A percentile compares a stretch with the other conserved stretches of the same genome.
Evolutionary conservation across 2,888 invertebrate species (phyloP).

Genomic region (Agriopis marginaria): DNA sequence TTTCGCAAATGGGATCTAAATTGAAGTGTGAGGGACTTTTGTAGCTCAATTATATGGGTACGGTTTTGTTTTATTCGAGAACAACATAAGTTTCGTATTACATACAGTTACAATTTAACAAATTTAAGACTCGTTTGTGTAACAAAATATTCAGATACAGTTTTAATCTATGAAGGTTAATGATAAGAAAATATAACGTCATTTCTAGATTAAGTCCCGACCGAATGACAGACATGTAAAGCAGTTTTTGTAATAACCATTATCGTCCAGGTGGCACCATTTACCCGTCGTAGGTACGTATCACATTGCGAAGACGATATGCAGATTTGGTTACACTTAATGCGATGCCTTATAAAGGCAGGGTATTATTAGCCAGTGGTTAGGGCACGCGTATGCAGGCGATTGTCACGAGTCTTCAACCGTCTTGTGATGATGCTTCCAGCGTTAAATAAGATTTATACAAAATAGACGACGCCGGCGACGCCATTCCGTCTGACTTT

Average conservation of each 20-base stretch:
- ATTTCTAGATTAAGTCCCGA: constrained; percentile 20
- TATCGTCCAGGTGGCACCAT: constrained; percentile 45
- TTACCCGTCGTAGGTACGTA: constrained; percentile 31
- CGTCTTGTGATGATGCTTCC: not conserved
- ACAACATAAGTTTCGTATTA: constrained; percentile 39
- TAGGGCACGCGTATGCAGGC: constrained; percentile 42
- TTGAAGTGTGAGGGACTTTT: constrained; percentile 47
- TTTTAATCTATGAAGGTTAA: constrained; percentile 38
- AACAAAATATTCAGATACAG: not conserved
- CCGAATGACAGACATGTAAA: constrained; percentile 15
- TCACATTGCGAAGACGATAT: constrained; percentile 45
- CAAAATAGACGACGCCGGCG: not conserved
- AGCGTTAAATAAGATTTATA: no score
- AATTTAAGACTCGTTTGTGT: not conserved
- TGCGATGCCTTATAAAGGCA: constrained; percentile 40
- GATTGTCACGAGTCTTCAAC: constrained; percentile 21
- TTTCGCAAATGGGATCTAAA: constrained; percentile 50
- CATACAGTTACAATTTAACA: constrained; percentile 10
- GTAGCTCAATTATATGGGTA: constrained; percentile 53
- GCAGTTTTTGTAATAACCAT: constrained; percentile 33
- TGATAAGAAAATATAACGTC: constrained; percentile 32
- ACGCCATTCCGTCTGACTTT: constrained; percentile 7
- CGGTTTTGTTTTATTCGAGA: constrained; percentile 12
- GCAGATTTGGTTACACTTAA: constrained; percentile 45
- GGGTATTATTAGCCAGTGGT: constrained; percentile 40